Conservation (phyloP, 1,140 invertebrate genomes). For the Camponotus floridanus region DNA sequence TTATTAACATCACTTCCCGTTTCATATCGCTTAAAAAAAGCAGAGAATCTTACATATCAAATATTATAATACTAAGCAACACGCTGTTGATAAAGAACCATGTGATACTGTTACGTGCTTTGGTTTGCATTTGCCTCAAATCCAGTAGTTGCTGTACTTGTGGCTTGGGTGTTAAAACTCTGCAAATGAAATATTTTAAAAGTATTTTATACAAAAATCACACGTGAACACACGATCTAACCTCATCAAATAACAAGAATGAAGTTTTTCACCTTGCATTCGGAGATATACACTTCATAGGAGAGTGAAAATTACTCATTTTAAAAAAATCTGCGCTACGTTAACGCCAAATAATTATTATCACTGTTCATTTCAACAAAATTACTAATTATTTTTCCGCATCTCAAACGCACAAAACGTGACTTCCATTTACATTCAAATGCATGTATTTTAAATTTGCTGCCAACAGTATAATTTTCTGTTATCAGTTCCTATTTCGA, state of each 20-base stretch:
- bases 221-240: neutral
- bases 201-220: neutral
- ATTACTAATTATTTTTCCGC: neutral
- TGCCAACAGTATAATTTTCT: too few species aligned
- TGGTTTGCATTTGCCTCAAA: slow-evolving; percentile 76
- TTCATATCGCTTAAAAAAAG: slow-evolving; percentile 21
- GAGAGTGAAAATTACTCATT: slow-evolving; percentile 81
- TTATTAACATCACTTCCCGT: neutral
- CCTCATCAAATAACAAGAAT: neutral
- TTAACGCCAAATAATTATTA: neutral
- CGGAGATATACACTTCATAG: slow-evolving; percentile 80
- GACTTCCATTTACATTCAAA: neutral
- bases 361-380: neutral
- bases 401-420: neutral
- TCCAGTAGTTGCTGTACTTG: slow-evolving; percentile 81
- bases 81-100: slow-evolving; percentile 81
- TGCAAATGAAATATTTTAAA: slow-evolving; percentile 57
- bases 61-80: slow-evolving; percentile 76
- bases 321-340: slow-evolving; percentile 18
- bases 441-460: too few species aligned
- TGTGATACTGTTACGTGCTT: slow-evolving; percentile 78
- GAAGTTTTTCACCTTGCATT: slow-evolving; percentile 77
- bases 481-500: too few species aligned
- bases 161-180: slow-evolving; percentile 80
- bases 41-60: slow-evolving; percentile 78